Percentiles rank a stretch among this genome's conserved stretches.
Conservation (phyloP, 2,797 vertebrate genomes). For the Pelochelys cantorii region DNA sequence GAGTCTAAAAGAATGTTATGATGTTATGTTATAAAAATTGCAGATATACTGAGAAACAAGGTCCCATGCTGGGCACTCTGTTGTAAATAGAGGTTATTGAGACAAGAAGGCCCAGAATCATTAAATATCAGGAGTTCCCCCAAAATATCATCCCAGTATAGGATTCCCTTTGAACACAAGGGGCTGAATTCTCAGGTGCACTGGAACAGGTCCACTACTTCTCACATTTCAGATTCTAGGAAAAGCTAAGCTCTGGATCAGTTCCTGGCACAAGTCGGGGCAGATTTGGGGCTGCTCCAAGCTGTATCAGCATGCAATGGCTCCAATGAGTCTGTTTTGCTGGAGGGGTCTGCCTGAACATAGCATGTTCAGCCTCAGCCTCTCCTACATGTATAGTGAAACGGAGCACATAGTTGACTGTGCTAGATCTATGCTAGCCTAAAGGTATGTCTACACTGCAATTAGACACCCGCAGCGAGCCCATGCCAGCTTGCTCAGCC, state of each 20-base stretch:
- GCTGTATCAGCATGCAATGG: neutral
- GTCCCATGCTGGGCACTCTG: neutral
- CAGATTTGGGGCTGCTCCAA: neutral
- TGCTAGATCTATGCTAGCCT: neutral
- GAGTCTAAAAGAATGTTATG: neutral
- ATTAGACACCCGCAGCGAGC: neutral
- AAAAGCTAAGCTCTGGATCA: neutral
- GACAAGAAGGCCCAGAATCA: neutral
- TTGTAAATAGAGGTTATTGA: neutral
- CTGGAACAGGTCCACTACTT: neutral
- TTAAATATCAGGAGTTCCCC: neutral
- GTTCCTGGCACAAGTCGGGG: neutral
- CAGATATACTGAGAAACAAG: accelerated
- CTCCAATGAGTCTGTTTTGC: neutral
- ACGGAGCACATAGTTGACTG: neutral
- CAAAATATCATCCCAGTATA: neutral
- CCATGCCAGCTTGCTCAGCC: neutral
- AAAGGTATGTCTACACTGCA: neutral
- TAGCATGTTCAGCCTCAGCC: neutral
- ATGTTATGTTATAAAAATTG: accelerated
- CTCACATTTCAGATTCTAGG: neutral
- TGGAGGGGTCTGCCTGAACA: neutral
- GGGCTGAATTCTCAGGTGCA: neutral
- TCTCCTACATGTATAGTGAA: neutral
- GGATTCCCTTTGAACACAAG: neutral